Evolutionary conservation across 2,888 invertebrate genomes (phyloP), one percentile per base, ranked within the genome.

Genomic region (Marronus borbonicus): DNA sequence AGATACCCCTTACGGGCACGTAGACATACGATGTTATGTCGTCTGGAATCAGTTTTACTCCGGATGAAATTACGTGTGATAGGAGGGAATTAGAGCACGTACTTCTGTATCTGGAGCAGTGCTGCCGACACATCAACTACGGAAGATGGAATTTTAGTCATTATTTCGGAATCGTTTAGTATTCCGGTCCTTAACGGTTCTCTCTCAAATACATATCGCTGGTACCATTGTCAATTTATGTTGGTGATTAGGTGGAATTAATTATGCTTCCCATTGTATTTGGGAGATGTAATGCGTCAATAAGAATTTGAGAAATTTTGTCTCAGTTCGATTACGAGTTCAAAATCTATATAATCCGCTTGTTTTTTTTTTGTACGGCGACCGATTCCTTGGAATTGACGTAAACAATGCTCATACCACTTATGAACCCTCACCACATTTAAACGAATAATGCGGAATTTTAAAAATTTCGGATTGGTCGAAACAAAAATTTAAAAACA

Each of bases 131-230:
- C 76, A 55, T 76, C 65, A 52, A 50, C 76, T 76, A 66, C 20
- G 52, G 65, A 64, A 65, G 55, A 76, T 66, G 66, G 66, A 66
- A 66, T 76, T 76, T 66, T 76, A 65, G 65, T 64, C 76, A 64
- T 65, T 64, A 52, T 76, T 76, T 76, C 50, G 36, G 55, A 66
- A 52, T 55, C 44, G 44, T 20, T 75, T 75, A 75, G 75, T 75
- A 75, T 75, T 75, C 75, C 24, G 36, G 49, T 68, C 68, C 49
- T n/a, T 24, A 68, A 68, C 50, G 17, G 20, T 50, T 68, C 24
- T 68, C 17, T 44, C 49, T 68, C 68, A 24, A 24, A 68, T 68
- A 24, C 49, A 68, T 68, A 49, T 49, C 68, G 4, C 44, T n/a
- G 44, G 31, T 36, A 65, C 68, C 36, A 68, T 68, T 68, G 49